These are phyloP conservation scores for Tachypleus tridentatus DNA, from an alignment of 1,140 invertebrate genomes.

Conservation along the genomic window DNA sequence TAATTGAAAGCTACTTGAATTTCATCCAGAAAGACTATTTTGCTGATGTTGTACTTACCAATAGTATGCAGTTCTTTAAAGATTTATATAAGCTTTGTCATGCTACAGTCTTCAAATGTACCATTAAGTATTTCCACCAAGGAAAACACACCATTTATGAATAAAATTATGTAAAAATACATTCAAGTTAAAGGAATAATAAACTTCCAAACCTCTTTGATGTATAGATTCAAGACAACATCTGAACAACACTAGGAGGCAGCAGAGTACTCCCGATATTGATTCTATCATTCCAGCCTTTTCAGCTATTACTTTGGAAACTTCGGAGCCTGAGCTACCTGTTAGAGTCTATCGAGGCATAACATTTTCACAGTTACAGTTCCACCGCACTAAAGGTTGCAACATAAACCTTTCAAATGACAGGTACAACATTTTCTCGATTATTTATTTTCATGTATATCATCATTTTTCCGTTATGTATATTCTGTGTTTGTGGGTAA, in stretches of 20 bases:
- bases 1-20: no score
- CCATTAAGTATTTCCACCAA: no score
- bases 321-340: constrained; percentile 8
- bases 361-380: constrained; percentile 27
- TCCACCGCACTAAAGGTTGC: constrained; percentile 55
- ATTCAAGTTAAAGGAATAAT: no score
- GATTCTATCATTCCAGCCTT: constrained; percentile 2
- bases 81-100: no score
- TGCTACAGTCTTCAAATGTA: no score
- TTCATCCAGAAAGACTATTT: no score
- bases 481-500: no score
- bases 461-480: no score
- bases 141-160: no score
- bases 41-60: no score
- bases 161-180: no score
- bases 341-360: constrained; percentile 12
- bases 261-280: constrained; percentile 14
- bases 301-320: constrained; percentile 2
- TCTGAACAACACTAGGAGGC: constrained; percentile 42
- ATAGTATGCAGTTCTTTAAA: no score
- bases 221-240: constrained; percentile 49
- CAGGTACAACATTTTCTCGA: constrained; percentile 23
- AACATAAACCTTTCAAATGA: constrained; percentile 71
- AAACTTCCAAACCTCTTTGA: background rate
- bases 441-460: background rate